phyloP scores from a whole-genome alignment of 1,140 invertebrate species.

The Acyrthosiphon pisum region DNA sequence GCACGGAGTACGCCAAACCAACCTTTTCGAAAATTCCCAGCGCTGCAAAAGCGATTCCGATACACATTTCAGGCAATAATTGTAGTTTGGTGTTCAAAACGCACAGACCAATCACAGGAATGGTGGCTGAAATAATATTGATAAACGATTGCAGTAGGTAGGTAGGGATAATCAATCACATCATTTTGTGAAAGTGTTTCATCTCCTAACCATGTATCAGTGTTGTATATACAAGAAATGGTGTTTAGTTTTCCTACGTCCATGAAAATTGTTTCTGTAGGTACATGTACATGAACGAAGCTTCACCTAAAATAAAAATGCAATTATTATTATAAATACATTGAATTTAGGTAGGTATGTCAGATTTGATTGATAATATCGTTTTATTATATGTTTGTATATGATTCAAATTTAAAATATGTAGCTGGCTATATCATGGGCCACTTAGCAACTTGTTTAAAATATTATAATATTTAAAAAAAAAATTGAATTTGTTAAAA shows the following conservation, averaged over 20 bases:
- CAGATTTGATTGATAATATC: background rate
- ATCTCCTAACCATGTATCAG: background rate
- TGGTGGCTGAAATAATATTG: background rate
- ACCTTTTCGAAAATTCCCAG: constrained; percentile 64
- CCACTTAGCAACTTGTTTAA: too few species aligned
- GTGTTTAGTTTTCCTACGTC: constrained; percentile 70
- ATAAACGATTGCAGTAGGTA: too few species aligned
- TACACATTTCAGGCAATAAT: constrained; percentile 54
- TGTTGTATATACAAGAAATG: constrained; percentile 64
- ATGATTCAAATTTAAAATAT: too few species aligned
- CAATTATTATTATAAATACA: constrained; percentile 61
- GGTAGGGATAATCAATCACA: too few species aligned
- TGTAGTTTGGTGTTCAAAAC: constrained; percentile 23
- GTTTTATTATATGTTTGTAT: too few species aligned
- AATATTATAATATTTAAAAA: too few species aligned
- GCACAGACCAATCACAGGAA: background rate
- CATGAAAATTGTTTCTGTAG: constrained; percentile 72
- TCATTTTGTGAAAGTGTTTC: too few species aligned
- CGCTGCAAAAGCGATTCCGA: constrained; percentile 64
- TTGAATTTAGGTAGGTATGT: background rate
- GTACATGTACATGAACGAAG: constrained; percentile 70
- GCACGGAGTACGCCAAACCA: constrained; percentile 66
- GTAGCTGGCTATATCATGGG: too few species aligned
- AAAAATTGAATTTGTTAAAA: too few species aligned
- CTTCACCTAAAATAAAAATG: constrained; percentile 67